Conservation (phyloP, 2,113 vertebrate species). For the Puntigrus tetrazona region DNA sequence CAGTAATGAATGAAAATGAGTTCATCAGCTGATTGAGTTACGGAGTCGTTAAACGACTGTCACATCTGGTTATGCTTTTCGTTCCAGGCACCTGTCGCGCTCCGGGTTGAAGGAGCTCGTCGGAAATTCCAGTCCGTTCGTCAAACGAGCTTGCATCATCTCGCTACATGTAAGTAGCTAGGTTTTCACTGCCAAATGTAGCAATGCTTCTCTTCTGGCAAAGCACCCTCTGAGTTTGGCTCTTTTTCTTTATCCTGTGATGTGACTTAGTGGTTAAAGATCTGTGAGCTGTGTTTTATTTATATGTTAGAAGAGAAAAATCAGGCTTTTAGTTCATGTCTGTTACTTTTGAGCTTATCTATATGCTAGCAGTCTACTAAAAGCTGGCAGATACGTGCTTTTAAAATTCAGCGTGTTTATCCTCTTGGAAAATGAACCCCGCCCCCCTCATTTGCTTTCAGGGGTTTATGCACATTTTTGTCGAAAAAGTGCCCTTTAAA, state of each 20-base stretch:
- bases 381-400: neutral
- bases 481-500: no score
- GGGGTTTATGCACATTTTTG: neutral
- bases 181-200: neutral
- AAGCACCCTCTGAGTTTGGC: neutral
- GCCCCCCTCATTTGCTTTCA: neutral
- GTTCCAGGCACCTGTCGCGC: constrained; percentile 64
- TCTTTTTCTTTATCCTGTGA: neutral
- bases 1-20: neutral
- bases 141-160: constrained; percentile 86
- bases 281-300: neutral
- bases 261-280: neutral
- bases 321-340: neutral
- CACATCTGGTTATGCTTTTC: constrained; percentile 24
- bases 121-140: constrained; percentile 78
- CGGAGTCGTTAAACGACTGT: constrained; percentile 10
- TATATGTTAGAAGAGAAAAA: neutral
- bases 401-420: neutral
- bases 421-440: neutral
- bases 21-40: constrained; percentile 14
- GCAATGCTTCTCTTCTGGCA: neutral
- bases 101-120: constrained; percentile 64
- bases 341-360: neutral
- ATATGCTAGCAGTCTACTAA: neutral
- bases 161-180: constrained; percentile 84